Evolutionary conservation across 2,888 invertebrate species (phyloP).

Genomic region (Apodemia zela): DNA sequence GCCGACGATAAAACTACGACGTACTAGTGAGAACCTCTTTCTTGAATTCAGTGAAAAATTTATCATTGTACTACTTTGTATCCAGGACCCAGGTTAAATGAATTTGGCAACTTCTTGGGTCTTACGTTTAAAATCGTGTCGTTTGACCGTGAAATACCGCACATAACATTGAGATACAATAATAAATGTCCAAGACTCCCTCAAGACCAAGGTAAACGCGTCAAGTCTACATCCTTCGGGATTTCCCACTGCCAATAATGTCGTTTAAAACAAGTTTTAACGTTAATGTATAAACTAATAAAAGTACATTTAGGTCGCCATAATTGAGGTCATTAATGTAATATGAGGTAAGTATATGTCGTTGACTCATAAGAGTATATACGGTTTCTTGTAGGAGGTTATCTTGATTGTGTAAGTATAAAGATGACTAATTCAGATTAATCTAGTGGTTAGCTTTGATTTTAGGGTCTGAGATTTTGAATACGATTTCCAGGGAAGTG

Average conservation of each 20-base stretch:
- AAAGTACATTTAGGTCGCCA: constrained; percentile 1
- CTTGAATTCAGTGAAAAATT: too few relatives aligned
- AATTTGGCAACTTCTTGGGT: too few relatives aligned
- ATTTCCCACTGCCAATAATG: constrained; percentile 5
- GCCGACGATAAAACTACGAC: too few relatives aligned
- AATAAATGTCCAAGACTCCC: background rate
- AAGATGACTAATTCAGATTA: too few relatives aligned
- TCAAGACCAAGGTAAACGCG: background rate
- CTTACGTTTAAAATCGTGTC: background rate
- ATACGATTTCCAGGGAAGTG: too few relatives aligned
- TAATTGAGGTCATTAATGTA: background rate
- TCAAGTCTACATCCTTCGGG: constrained; percentile 9
- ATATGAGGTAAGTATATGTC: background rate
- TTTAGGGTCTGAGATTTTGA: too few relatives aligned
- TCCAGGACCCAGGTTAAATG: too few relatives aligned
- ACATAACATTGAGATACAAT: background rate
- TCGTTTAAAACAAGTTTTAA: background rate
- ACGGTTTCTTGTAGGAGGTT: background rate
- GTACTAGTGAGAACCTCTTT: too few relatives aligned
- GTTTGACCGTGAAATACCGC: background rate
- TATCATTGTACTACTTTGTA: too few relatives aligned
- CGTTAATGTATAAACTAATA: background rate
- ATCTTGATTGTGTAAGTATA: background rate
- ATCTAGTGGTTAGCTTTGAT: too few relatives aligned
- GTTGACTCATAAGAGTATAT: constrained; percentile 3